phyloP scores from a whole-genome alignment of 1,140 invertebrate species.

The Calephelis nemesis region DNA sequence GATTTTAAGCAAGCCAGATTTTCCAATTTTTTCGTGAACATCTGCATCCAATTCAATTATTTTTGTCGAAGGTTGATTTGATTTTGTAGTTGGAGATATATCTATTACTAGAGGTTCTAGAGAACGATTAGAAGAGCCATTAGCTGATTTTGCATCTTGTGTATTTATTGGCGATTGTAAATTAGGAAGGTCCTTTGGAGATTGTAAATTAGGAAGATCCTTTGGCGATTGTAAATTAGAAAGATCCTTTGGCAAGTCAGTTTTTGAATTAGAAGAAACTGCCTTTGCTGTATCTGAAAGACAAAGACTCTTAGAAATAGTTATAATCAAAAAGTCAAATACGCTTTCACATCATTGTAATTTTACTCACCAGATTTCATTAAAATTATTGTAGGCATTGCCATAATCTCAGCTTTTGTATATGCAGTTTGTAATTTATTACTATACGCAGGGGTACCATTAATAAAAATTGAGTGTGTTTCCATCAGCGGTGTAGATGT shows the following conservation, averaged over 20 bases:
- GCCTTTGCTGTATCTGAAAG: background rate
- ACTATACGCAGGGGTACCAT: constrained; percentile 58
- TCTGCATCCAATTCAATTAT: constrained; percentile 17
- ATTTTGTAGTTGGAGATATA: constrained; percentile 31
- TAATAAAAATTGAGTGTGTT: constrained; percentile 61
- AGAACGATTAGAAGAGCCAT: constrained; percentile 20
- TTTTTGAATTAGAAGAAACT: background rate
- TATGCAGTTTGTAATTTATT: constrained; percentile 35
- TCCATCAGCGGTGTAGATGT: constrained; percentile 52
- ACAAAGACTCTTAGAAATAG: too few relatives aligned
- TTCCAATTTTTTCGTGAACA: constrained; percentile 23
- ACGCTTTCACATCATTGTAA: background rate
- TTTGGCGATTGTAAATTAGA: too few relatives aligned
- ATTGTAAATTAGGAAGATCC: too few relatives aligned
- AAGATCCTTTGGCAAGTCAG: too few relatives aligned
- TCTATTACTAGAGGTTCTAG: constrained; percentile 50
- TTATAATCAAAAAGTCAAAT: background rate
- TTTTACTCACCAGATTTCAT: constrained; percentile 55
- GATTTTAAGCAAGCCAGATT: constrained; percentile 46
- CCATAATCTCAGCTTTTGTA: constrained; percentile 73
- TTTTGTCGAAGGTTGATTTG: constrained; percentile 13
- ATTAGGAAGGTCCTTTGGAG: background rate
- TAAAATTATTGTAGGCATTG: constrained; percentile 69
- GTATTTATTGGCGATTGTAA: background rate
- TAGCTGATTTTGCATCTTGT: background rate